These are phyloP conservation scores for Anolis sagrei DNA, from an alignment of 2,113 vertebrate species.

Conservation along the genomic window DNA sequence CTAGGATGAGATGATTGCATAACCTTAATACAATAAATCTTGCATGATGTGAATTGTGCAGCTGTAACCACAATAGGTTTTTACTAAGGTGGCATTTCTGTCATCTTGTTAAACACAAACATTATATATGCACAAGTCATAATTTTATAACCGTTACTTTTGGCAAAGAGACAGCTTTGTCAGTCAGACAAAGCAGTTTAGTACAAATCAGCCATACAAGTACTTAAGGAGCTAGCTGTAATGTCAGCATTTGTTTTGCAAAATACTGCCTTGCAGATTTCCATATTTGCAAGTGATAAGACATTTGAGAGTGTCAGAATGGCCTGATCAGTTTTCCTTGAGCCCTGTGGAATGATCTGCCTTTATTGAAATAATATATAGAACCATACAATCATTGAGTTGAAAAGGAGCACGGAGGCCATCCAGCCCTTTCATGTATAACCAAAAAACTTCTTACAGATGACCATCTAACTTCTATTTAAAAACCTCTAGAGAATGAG, in stretches of 20 bases:
- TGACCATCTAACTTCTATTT: no score
- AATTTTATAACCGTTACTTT: slow-evolving; percentile 77
- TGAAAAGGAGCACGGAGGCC: no score
- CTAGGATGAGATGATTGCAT: slow-evolving; percentile 84
- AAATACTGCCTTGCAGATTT: slow-evolving; percentile 64
- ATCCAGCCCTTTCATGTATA: no score
- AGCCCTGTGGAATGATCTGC: neutral
- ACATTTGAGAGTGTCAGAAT: slow-evolving; percentile 61
- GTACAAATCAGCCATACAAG: slow-evolving; percentile 52
- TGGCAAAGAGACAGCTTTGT: slow-evolving; percentile 72
- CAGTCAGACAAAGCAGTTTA: slow-evolving; percentile 70
- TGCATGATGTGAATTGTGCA: slow-evolving; percentile 81
- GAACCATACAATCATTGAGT: no score
- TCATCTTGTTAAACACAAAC: slow-evolving; percentile 83
- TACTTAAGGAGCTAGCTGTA: slow-evolving; percentile 69
- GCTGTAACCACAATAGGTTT: slow-evolving; percentile 81
- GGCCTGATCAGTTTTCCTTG: slow-evolving; percentile 8
- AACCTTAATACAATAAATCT: slow-evolving; percentile 84
- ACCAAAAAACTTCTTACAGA: no score
- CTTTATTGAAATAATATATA: slow-evolving; percentile 34
- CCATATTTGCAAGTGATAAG: slow-evolving; percentile 61
- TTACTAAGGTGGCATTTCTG: slow-evolving; percentile 83
- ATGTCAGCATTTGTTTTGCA: slow-evolving; percentile 64
- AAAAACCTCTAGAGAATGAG: no score
- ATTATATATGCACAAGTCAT: slow-evolving; percentile 76